Evolutionary conservation across 2,797 vertebrate species (phyloP), one percentile per base, ranked within the genome.

Genomic region (Philypnodon macrostomus): DNA sequence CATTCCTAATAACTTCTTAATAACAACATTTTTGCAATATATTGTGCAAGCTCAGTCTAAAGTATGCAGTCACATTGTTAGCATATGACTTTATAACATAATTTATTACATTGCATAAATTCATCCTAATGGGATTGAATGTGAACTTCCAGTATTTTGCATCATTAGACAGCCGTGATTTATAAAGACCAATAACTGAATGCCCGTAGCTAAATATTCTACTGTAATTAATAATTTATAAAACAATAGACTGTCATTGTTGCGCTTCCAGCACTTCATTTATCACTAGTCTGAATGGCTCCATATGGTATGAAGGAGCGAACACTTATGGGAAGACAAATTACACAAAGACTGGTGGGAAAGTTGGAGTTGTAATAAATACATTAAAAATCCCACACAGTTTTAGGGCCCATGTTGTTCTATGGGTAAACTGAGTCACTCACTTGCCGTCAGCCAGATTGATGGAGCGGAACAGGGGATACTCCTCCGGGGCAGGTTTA

Each of bases 391-490:
- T n/a, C n/a, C n/a, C n/a, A n/a, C n/a, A n/a, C n/a, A 30, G 27
- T 12, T 30, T 9, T 29, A 9, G 27, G 7, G 7, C 27, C 7
- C 27, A 29, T 30, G 11, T 30, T 44, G 9, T n/a, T 29, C 39
- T 56, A 33, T 19, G 1, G 10, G 50, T 51, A 53, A 40, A 36
- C 16, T 11, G 19, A 23, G 19, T 71, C 54, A 91, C 96, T 94
- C 91, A 97, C 96, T 96, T 97, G 49, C 95, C 95, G 57, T 99
- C 96, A 18, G 94, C 93, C 0, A 98, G 87, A 81, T 96, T 98
- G 81, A 97, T 83, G 38, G 93, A 92, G 73, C 92, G 90, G 80
- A 99, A 98, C 69, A 95, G 87, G 4, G 96, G 96, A 74, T 97
- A 99, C 37, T 95, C 91, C 88, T 99, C 95, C 0, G 94, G 92